Percentiles rank a stretch among this genome's conserved stretches.
These are phyloP conservation scores for Rhagophthalmus giganteus DNA, from an alignment of 2,888 invertebrate genomes.

Conservation along the genomic window DNA sequence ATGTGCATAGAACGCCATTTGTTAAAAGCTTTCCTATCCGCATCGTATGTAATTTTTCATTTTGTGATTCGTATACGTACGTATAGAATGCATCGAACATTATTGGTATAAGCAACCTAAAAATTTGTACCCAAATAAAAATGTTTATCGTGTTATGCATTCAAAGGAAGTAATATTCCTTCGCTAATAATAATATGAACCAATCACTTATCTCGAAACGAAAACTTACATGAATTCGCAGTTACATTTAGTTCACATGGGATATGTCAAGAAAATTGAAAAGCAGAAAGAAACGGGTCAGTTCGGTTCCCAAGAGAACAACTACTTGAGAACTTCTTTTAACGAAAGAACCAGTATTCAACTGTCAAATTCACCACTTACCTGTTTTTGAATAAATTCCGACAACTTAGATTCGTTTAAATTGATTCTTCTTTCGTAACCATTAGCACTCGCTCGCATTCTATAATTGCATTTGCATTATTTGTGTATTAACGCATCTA, in stretches of 20 bases:
- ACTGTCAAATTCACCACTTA: not conserved
- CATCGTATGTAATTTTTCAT: conserved; percentile 44
- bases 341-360: conserved; percentile 1
- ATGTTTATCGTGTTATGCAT: no score
- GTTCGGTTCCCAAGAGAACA: conserved; percentile 13
- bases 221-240: conserved; percentile 7
- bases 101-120: no score
- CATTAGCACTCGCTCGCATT: not conserved
- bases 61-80: conserved; percentile 34
- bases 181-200: not conserved
- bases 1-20: no score
- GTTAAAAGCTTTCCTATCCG: conserved; percentile 42
- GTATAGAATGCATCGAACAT: not conserved
- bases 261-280: conserved; percentile 27
- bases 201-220: not conserved
- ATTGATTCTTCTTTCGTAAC: not conserved
- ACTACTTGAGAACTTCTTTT: conserved; percentile 23
- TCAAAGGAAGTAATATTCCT: not conserved
- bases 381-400: not conserved
- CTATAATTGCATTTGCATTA: no score
- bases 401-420: not conserved
- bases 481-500: no score
- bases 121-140: conserved; percentile 1
- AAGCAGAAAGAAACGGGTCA: conserved; percentile 24
- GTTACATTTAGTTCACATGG: conserved; percentile 13